Percentiles rank a stretch among this genome's conserved stretches.
phyloP scores from a whole-genome alignment of 2,888 invertebrate genomes.

The Rotaria magnacalcarata region DNA sequence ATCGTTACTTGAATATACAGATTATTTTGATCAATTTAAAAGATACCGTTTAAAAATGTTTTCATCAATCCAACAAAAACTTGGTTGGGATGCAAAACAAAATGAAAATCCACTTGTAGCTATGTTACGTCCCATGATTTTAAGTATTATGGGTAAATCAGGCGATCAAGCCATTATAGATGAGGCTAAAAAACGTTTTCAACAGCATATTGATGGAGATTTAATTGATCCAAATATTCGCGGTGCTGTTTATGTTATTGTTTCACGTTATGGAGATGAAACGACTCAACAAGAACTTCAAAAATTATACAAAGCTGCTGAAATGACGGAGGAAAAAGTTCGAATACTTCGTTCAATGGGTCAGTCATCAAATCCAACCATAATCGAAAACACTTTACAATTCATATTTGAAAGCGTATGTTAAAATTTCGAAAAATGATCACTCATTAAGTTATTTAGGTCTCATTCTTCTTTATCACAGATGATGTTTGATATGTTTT shows the following conservation, averaged over 20 bases:
- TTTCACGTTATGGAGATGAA: slow-evolving; percentile 39
- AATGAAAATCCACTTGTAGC: slow-evolving; percentile 29
- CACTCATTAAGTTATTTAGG: too few relatives aligned
- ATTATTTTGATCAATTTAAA: slow-evolving; percentile 37
- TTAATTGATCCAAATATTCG: slow-evolving; percentile 43
- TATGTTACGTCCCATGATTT: slow-evolving; percentile 3
- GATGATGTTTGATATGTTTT: too few relatives aligned
- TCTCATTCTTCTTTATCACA: too few relatives aligned
- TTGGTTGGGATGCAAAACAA: slow-evolving; percentile 3
- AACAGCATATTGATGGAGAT: background rate
- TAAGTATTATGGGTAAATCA: slow-evolving; percentile 35
- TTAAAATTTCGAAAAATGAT: too few relatives aligned
- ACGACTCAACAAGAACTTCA: slow-evolving; percentile 22
- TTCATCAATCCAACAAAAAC: slow-evolving; percentile 1
- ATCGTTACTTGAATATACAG: slow-evolving; percentile 24
- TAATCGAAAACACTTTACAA: slow-evolving; percentile 32
- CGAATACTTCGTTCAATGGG: slow-evolving; percentile 12
- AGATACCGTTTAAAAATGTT: slow-evolving; percentile 28
- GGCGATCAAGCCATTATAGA: slow-evolving; percentile 39
- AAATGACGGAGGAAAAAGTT: slow-evolving; percentile 39
- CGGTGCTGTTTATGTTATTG: slow-evolving; percentile 36
- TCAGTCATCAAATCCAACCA: background rate
- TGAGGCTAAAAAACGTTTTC: slow-evolving; percentile 34
- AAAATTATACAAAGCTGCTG: slow-evolving; percentile 10
- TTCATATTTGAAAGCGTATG: background rate